Evolutionary conservation across 1,140 invertebrate species (phyloP).

Genomic region (Acromyrmex heyeri): DNA sequence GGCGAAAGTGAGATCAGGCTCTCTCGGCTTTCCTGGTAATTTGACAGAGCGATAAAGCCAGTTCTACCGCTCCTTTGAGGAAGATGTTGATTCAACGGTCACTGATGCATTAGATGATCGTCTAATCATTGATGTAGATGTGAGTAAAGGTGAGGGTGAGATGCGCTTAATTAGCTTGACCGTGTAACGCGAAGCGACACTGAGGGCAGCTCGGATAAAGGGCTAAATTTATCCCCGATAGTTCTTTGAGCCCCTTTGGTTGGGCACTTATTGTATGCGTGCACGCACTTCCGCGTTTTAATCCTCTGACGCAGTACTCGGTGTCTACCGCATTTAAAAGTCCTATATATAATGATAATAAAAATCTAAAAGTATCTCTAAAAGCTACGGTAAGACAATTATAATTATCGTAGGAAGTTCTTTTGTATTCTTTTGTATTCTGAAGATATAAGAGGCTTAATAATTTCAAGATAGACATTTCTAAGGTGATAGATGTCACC

Average conservation of each 20-base stretch:
- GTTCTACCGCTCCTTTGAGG: constrained; percentile 31
- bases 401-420: not conserved
- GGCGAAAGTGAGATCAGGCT: constrained; percentile 16
- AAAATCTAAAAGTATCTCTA: constrained; percentile 21
- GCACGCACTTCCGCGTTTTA: constrained; percentile 66
- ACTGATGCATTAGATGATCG: constrained; percentile 48
- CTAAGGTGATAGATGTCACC: not conserved
- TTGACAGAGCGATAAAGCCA: constrained; percentile 35
- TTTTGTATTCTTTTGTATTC: not conserved
- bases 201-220: constrained; percentile 54
- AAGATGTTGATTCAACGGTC: constrained; percentile 42
- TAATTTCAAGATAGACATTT: not conserved
- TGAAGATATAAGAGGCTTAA: not conserved
- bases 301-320: constrained; percentile 40
- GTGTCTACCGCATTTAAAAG: constrained; percentile 50
- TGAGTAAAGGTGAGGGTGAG: constrained; percentile 47
- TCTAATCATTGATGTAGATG: constrained; percentile 52
- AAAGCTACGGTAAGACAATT: constrained; percentile 16
- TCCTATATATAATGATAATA: constrained; percentile 33
- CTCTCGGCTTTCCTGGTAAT: constrained; percentile 33
- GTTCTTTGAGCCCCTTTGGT: constrained; percentile 58
- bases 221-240: constrained; percentile 62
- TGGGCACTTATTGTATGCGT: constrained; percentile 39
- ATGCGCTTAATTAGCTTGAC: constrained; percentile 55
- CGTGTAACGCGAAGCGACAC: constrained; percentile 45